These are phyloP conservation scores for Zygaena filipendulae DNA, from an alignment of 2,888 invertebrate genomes.

Conservation along the genomic window DNA sequence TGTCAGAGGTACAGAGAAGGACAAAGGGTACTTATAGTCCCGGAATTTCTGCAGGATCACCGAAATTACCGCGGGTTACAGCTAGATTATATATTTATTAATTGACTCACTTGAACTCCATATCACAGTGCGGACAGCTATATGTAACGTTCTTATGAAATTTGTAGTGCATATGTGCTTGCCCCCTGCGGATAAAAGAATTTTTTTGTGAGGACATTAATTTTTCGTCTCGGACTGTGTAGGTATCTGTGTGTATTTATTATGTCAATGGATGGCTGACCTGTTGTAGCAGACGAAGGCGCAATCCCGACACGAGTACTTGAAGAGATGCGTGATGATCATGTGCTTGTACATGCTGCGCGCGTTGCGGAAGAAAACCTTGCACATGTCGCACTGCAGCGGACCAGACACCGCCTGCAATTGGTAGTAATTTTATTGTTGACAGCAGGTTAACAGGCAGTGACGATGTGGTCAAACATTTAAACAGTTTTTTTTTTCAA, in stretches of 20 bases:
- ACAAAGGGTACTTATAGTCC: no score
- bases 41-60: no score
- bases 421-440: no score
- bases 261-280: no score
- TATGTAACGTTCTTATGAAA: slow-evolving; percentile 57
- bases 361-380: slow-evolving; percentile 35
- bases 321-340: slow-evolving; percentile 44
- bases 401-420: slow-evolving; percentile 33
- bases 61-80: no score
- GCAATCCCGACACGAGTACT: slow-evolving; percentile 45
- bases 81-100: no score
- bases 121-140: slow-evolving; percentile 46
- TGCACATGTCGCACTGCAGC: slow-evolving; percentile 51
- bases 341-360: slow-evolving; percentile 54
- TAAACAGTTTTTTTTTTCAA: no score
- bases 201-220: neutral
- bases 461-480: slow-evolving; percentile 1
- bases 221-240: no score
- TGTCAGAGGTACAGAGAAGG: no score
- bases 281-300: slow-evolving; percentile 39
- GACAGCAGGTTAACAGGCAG: neutral
- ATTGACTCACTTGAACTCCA: slow-evolving; percentile 44
- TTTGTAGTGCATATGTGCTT: slow-evolving; percentile 46
- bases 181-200: slow-evolving; percentile 28
- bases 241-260: no score